These are phyloP conservation scores for Nothobranchius furzeri DNA, from an alignment of 2,113 vertebrate genomes.

Conservation along the genomic window DNA sequence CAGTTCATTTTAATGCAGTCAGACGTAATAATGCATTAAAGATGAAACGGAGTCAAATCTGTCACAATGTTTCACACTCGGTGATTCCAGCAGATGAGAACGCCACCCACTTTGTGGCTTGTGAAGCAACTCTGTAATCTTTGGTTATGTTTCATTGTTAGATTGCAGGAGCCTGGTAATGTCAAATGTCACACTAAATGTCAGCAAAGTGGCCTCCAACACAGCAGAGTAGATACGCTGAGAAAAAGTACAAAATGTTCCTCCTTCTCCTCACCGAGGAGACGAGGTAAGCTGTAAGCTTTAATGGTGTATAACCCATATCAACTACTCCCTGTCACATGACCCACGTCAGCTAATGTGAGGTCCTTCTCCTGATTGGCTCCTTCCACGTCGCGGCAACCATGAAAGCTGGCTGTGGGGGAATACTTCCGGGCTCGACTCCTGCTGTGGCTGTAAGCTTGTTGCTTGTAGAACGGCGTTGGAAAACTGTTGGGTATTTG, in stretches of 20 bases:
- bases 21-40: not conserved
- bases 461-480: no score
- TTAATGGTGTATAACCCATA: not conserved
- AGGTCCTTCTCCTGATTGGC: no score
- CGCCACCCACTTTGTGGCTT: constrained; percentile 1
- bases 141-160: constrained; percentile 8
- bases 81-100: not conserved
- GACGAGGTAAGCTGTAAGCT: constrained; percentile 1
- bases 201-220: constrained; percentile 31
- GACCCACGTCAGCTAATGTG: no score
- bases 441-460: no score
- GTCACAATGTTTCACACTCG: accelerated
- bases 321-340: no score
- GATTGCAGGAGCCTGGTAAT: constrained; percentile 25
- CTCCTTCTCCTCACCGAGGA: not conserved
- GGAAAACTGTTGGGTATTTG: no score
- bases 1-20: not conserved
- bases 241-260: constrained; percentile 29
- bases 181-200: constrained; percentile 61
- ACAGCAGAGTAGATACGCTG: constrained; percentile 1
- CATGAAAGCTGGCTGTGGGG: no score
- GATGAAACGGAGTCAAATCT: not conserved
- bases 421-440: no score
- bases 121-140: constrained; percentile 11
- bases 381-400: no score